Base-by-base conservation (phyloP, 1,140 invertebrate species). In the Drosophila ercepeae region DNA sequence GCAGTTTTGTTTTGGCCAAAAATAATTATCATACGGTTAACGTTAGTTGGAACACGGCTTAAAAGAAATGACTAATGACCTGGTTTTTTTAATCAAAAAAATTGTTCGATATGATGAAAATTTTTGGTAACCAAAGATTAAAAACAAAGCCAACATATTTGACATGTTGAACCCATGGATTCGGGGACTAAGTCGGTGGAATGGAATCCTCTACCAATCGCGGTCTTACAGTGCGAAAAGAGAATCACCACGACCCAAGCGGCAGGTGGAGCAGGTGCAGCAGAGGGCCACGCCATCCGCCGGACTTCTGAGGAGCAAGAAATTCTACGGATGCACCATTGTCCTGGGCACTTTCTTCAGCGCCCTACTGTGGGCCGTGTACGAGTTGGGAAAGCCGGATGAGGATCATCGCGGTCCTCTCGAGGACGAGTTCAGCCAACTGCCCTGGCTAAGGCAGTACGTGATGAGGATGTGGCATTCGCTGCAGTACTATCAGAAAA, bases 401-500 rank as follows among this genome's bases (percentile, higher is more conserved):
- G 91, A 92, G 27, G 96, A 97, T 84, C 94, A 94, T 39, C 92
- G 96, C 14, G 97, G 97, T 8, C 93, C 93, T 41, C 93, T 97
- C 16, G 93, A 95, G 89, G 97, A 98, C 93, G 96, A 98, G 91
- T 97, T 95, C 88, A 94, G 93, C 27, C 73, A 95, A 49, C 92
- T 96, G 91, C 94, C 96, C 21, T 89, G 93, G 4, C 83, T 94
- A 9, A 89, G 94, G 68, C 95, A 96, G 92, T 96, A 97, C 82
- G 78, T 95, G n/a, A 93, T 93, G 65, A 92, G 97, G 54, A 94
- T 96, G 32, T 94, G 94, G 91, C 95, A 93, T 73, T 95, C 97
- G 82, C 89, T 97, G 19, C 94, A 94, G 50, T 96, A 96, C 82
- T 97, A 95, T 89, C 94, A 94, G 89, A 96, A 95, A 95, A 94